These are phyloP conservation scores for Cryptoprocta ferox DNA, from an alignment of 2,797 vertebrate species.

Conservation along the genomic window DNA sequence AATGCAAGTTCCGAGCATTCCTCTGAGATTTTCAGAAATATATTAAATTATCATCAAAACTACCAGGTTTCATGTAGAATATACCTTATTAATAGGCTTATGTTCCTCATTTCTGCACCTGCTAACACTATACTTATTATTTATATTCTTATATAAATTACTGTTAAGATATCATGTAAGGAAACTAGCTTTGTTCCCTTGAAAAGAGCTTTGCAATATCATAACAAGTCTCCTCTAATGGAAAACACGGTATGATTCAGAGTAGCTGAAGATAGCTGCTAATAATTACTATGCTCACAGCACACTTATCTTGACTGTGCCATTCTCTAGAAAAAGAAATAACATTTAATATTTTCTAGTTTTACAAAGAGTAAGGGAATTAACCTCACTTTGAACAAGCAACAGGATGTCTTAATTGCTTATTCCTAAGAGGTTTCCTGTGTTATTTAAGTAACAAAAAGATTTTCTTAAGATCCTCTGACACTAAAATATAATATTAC, in stretches of 20 bases:
- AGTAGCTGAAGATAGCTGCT: neutral
- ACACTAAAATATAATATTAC: neutral
- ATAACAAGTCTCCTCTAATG: neutral
- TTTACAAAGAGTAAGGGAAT: conserved; percentile 50
- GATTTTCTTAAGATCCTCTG: neutral
- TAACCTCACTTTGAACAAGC: conserved; percentile 19
- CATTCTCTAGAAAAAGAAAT: conserved; percentile 51
- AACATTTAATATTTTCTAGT: conserved; percentile 58
- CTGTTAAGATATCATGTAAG: neutral
- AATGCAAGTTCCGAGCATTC: conserved; percentile 63
- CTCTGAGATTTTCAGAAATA: neutral
- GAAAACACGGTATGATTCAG: conserved; percentile 58
- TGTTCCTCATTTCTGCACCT: neutral
- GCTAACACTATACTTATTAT: conserved; percentile 34
- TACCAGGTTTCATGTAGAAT: conserved; percentile 2
- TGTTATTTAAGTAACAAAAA: conserved; percentile 38
- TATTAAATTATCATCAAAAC: conserved; percentile 62
- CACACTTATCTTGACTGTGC: conserved; percentile 12
- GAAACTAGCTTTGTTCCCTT: conserved; percentile 31
- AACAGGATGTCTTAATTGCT: neutral
- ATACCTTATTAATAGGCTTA: conserved; percentile 38
- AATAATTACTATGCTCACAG: conserved; percentile 31
- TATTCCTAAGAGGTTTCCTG: neutral
- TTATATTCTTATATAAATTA: neutral
- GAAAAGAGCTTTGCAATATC: conserved; percentile 13